Evolutionary conservation across 1,140 invertebrate genomes (phyloP).

Genomic region (Chymomyza costata): DNA sequence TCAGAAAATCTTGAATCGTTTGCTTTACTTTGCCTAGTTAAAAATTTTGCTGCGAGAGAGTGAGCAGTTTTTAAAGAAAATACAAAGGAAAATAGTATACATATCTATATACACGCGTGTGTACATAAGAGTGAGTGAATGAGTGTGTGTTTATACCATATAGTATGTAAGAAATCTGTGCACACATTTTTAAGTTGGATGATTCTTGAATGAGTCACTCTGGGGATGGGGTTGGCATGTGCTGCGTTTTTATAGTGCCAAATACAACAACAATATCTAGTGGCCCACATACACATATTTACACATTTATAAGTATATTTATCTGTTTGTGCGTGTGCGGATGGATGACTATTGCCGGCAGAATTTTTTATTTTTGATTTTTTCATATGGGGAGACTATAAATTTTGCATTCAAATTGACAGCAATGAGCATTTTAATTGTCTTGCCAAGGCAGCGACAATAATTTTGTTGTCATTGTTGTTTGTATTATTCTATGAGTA

Average conservation of each 20-base stretch:
- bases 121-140: neutral
- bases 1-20: too few relatives aligned
- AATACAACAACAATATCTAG: too few relatives aligned
- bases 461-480: neutral
- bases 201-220: conserved; percentile 66
- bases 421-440: neutral
- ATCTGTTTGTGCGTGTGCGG: neutral
- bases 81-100: conserved; percentile 4
- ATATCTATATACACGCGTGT: conserved; percentile 16
- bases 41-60: too few relatives aligned
- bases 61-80: too few relatives aligned
- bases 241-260: too few relatives aligned
- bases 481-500: neutral
- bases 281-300: too few relatives aligned
- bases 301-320: too few relatives aligned
- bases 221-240: neutral
- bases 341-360: neutral
- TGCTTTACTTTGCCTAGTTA: too few relatives aligned
- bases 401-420: neutral
- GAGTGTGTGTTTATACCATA: conserved; percentile 15
- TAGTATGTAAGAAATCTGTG: conserved; percentile 65
- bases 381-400: neutral
- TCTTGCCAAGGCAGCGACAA: neutral
- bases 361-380: neutral
- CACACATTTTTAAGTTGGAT: conserved; percentile 56